Conservation (phyloP, 2,113 vertebrate species). For the Pterocles orientalis region DNA sequence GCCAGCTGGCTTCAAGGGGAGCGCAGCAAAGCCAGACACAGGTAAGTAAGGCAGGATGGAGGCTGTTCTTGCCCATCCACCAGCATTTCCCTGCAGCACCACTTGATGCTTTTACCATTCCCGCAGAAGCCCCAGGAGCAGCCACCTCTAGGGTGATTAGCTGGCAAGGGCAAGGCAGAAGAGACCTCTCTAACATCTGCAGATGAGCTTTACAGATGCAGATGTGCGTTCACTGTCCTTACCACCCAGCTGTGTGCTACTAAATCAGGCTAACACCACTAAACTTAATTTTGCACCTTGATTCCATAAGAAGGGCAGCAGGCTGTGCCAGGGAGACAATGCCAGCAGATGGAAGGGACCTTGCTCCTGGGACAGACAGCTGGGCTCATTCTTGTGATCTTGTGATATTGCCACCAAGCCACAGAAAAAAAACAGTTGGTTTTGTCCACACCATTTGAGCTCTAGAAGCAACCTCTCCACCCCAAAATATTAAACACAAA, state of each 20-base stretch:
- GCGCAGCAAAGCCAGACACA: not conserved
- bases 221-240: not conserved
- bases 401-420: not conserved
- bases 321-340: not conserved
- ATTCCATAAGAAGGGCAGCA: rapidly evolving
- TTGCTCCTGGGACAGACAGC: not conserved
- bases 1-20: not conserved
- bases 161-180: not conserved
- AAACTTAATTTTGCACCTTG: not conserved
- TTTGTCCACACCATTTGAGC: not conserved
- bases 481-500: not conserved
- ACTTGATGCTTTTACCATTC: not conserved
- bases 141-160: not conserved
- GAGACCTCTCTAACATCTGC: not conserved
- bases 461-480: not conserved
- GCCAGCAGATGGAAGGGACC: not conserved
- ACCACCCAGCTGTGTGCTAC: not conserved
- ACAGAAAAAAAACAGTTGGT: not conserved
- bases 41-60: not conserved
- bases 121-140: not conserved
- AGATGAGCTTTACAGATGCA: not conserved
- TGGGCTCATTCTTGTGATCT: not conserved
- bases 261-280: not conserved
- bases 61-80: not conserved
- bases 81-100: not conserved